Evolutionary conservation across 2,797 vertebrate genomes (phyloP), one percentile per base, ranked within the genome.

Genomic region (Allobates femoralis): DNA sequence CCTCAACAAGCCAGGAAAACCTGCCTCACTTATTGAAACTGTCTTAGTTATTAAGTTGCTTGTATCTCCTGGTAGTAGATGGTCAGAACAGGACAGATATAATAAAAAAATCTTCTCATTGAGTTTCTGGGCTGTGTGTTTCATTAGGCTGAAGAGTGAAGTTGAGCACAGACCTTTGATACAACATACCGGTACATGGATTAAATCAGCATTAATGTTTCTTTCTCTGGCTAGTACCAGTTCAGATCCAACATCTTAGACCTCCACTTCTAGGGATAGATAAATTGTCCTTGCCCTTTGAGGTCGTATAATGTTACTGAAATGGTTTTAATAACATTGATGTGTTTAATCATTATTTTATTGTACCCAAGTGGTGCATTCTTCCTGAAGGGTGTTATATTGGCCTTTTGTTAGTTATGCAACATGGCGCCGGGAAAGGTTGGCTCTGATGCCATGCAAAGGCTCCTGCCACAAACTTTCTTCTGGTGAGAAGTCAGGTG

Each of bases 41-140:
- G 82, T 75, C 81, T 84, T 15, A 64, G 71, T 76, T 76, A 84
- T 84, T 73, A 83, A 60, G 55, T 32, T 58, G 34, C 37, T 83
- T 37, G n/a, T 75, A 83, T 53, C 28, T 75, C 41, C 58, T 58
- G 53, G 56, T 62, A 74, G 69, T 5, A 75, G 34, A 83, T 46
- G 55, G 81, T 83, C 53, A 73, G 51, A n/a, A 58, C 21, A 3
- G 23, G 15, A 15, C 12, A 23, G 55, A 34, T 62, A 26, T 26
- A 60, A 74, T 60, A 83, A 82, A 83, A 18, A 26, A n/a, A 11
- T n/a, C 2, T 32, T 73, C 4, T 30, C 50, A 60, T 74, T 71
- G 55, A 23, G 18, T 46, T 11, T 60, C 51, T 62, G 53, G 37
- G 34, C 32, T 28, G 81, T 6, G 32, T 58, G 67, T 58, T 12